A percentile compares a stretch with the other conserved stretches of the same genome.
These are phyloP conservation scores for Chrysocyon brachyurus DNA, from an alignment of 2,797 vertebrate species.

Conservation along the genomic window DNA sequence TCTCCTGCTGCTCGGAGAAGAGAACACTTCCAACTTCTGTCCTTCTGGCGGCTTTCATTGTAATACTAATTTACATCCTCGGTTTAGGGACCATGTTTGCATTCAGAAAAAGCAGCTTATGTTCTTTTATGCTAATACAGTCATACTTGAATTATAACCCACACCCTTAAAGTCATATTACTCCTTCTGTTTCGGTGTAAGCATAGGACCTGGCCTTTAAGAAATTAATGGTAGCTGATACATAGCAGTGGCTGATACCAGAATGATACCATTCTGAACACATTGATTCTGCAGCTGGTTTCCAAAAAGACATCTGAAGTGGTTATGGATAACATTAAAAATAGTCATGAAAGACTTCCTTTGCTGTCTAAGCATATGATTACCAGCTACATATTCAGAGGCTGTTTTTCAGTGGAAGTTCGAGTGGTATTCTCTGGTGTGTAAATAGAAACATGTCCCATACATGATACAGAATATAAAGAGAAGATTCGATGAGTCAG, in stretches of 20 bases:
- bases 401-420: constrained; percentile 81
- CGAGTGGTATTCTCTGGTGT: constrained; percentile 65
- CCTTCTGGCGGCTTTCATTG: constrained; percentile 89
- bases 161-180: constrained; percentile 83
- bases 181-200: constrained; percentile 72
- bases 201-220: constrained; percentile 77
- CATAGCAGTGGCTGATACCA: constrained; percentile 47
- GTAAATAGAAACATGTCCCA: constrained; percentile 76
- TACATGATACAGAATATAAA: constrained; percentile 63
- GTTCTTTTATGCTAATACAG: constrained; percentile 85
- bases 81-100: constrained; percentile 85
- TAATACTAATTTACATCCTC: constrained; percentile 88
- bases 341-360: constrained; percentile 84
- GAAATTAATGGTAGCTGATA: constrained; percentile 76
- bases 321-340: constrained; percentile 84
- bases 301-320: constrained; percentile 81
- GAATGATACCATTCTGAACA: constrained; percentile 82
- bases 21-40: constrained; percentile 90
- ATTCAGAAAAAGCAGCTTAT: constrained; percentile 84
- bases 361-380: constrained; percentile 73
- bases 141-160: constrained; percentile 84
- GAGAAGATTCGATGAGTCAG: constrained; percentile 62
- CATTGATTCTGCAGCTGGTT: constrained; percentile 85
- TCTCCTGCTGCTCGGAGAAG: constrained; percentile 89
- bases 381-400: constrained; percentile 78